Evolutionary conservation across 1,140 invertebrate genomes (phyloP).

Genomic region (Drosophila kepulauana): DNA sequence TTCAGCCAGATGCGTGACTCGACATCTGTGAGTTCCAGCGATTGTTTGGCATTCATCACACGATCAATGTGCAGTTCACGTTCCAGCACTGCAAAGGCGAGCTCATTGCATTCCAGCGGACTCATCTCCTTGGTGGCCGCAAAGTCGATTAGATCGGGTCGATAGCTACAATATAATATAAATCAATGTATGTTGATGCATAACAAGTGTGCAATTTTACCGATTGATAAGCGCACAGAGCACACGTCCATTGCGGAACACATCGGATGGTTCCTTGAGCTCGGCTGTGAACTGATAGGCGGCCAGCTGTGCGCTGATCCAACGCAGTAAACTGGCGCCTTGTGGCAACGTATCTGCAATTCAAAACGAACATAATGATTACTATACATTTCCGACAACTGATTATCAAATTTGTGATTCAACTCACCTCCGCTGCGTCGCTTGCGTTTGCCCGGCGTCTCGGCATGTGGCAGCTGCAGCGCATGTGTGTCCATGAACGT

Average conservation of each 20-base stretch:
- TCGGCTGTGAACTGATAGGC: constrained; percentile 67
- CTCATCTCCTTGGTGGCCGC: constrained; percentile 88
- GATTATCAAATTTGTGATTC: not conserved
- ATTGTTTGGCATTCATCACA: constrained; percentile 93
- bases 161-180: constrained; percentile 88
- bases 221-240: constrained; percentile 81
- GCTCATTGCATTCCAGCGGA: constrained; percentile 90
- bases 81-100: constrained; percentile 93
- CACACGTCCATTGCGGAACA: constrained; percentile 81
- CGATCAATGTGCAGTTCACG: constrained; percentile 90
- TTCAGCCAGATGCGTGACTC: constrained; percentile 92
- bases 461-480: constrained; percentile 61
- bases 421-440: constrained; percentile 78
- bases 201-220: constrained; percentile 39
- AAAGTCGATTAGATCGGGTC: constrained; percentile 94
- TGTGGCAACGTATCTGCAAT: constrained; percentile 67
- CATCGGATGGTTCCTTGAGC: constrained; percentile 78
- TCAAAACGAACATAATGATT: not conserved
- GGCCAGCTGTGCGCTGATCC: constrained; percentile 77
- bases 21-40: constrained; percentile 89
- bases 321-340: constrained; percentile 68
- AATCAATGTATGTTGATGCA: not conserved
- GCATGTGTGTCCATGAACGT: constrained; percentile 85
- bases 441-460: constrained; percentile 75
- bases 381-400: not conserved